Percentiles rank a stretch among this genome's conserved stretches.
Evolutionary conservation across 2,888 invertebrate genomes (phyloP).

Genomic region (Therioaphis trifolii): DNA sequence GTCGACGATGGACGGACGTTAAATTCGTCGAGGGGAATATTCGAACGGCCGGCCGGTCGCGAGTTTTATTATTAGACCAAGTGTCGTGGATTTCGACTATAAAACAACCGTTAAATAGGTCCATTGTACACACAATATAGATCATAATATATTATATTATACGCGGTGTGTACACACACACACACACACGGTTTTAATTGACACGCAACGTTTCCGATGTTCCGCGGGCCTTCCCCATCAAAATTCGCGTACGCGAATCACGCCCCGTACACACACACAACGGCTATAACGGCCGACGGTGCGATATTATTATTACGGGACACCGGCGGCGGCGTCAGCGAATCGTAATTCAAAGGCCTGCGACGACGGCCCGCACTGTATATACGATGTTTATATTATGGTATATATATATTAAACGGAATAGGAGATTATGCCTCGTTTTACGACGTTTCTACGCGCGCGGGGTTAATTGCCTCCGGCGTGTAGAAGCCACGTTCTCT

Average conservation of each 20-base stretch:
- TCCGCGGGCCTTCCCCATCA: not conserved
- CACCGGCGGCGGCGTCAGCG: too few species aligned
- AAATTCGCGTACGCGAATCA: not conserved
- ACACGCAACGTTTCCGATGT: conserved; percentile 21
- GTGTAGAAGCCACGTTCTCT: not conserved
- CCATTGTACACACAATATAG: not conserved
- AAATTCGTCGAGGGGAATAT: conserved; percentile 41
- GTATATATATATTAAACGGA: not conserved
- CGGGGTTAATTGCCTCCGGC: conserved; percentile 23
- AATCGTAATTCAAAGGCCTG: conserved; percentile 37
- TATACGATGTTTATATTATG: not conserved
- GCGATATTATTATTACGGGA: conserved; percentile 17
- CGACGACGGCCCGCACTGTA: not conserved
- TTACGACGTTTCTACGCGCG: conserved; percentile 43
- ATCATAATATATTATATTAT: not conserved
- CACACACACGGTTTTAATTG: not conserved
- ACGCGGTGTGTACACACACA: not conserved
- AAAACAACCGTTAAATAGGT: conserved; percentile 56
- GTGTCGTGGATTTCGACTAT: conserved; percentile 49
- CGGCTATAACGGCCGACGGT: not conserved
- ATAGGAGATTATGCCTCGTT: conserved; percentile 45
- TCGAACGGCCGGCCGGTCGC: conserved; percentile 4
- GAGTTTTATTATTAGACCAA: conserved; percentile 52
- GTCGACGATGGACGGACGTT: conserved; percentile 13
- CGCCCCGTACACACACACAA: too few species aligned